Evolutionary conservation across 2,113 vertebrate genomes (phyloP).

Genomic region (Urocolius indicus): DNA sequence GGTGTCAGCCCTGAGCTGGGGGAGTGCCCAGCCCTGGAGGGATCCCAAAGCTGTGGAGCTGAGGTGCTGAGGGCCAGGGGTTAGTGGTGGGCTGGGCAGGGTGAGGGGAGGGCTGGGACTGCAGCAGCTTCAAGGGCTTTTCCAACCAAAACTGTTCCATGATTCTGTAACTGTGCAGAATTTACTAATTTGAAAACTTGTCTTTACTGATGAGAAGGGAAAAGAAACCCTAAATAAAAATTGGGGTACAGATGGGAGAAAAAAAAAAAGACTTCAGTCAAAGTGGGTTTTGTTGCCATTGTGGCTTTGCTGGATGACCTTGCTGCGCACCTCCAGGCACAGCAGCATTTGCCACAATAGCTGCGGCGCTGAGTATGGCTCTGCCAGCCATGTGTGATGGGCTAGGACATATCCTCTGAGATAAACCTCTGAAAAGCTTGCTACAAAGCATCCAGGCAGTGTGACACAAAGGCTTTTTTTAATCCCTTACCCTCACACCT

Average conservation of each 20-base stretch:
- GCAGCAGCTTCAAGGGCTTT: too few species aligned
- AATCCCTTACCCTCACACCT: neutral
- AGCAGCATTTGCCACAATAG: neutral
- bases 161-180: too few species aligned
- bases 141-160: too few species aligned
- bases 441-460: neutral
- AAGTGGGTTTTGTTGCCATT: neutral
- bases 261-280: neutral
- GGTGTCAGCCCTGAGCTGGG: too few species aligned
- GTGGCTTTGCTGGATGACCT: neutral
- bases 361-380: neutral
- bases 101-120: too few species aligned
- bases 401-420: neutral
- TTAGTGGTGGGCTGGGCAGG: too few species aligned
- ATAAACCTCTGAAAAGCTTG: neutral
- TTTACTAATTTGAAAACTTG: neutral
- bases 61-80: too few species aligned
- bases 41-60: too few species aligned
- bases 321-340: neutral
- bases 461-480: neutral
- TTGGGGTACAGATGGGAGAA: fast-evolving
- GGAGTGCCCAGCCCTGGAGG: too few species aligned
- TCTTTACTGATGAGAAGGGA: neutral
- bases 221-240: neutral
- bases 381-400: fast-evolving